phyloP scores from a whole-genome alignment of 1,140 invertebrate genomes.

The Eubasilissa regina region DNA sequence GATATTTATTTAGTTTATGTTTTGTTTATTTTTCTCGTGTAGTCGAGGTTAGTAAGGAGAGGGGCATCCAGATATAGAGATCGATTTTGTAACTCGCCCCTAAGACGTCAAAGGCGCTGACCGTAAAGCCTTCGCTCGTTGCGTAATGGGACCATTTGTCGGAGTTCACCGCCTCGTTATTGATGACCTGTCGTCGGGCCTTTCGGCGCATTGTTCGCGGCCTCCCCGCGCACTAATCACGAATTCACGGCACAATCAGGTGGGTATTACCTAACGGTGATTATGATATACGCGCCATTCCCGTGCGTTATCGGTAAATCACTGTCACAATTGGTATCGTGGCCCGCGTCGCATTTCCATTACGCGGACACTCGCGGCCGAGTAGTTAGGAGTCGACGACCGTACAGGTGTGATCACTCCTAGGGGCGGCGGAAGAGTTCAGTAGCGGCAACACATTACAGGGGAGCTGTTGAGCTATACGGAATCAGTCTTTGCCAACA shows the following conservation, averaged over 20 bases:
- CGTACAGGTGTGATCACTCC: not conserved
- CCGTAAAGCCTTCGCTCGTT: conserved; percentile 9
- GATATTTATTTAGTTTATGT: too few species aligned
- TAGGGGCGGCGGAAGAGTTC: too few species aligned
- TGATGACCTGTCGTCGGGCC: conserved; percentile 9
- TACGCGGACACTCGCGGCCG: not conserved
- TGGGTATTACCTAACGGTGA: conserved; percentile 6
- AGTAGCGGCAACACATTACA: too few species aligned
- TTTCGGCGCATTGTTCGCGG: conserved; percentile 26
- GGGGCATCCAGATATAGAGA: too few species aligned
- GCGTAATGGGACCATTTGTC: conserved; percentile 24
- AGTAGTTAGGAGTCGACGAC: conserved; percentile 5
- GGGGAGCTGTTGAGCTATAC: too few species aligned
- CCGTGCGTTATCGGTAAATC: not conserved
- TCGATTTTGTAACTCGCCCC: too few species aligned
- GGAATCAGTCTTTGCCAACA: too few species aligned
- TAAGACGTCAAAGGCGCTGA: conserved; percentile 7
- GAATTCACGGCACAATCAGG: conserved; percentile 8
- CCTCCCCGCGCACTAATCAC: conserved; percentile 17
- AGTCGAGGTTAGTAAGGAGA: too few species aligned
- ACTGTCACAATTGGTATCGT: conserved; percentile 13
- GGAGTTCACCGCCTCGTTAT: conserved; percentile 34
- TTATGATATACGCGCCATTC: conserved; percentile 20
- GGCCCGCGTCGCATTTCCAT: not conserved
- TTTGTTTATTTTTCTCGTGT: too few species aligned